Evolutionary conservation across 2,797 vertebrate species (phyloP), one percentile per base, ranked within the genome.

Genomic region (Chloroceryle amazona): DNA sequence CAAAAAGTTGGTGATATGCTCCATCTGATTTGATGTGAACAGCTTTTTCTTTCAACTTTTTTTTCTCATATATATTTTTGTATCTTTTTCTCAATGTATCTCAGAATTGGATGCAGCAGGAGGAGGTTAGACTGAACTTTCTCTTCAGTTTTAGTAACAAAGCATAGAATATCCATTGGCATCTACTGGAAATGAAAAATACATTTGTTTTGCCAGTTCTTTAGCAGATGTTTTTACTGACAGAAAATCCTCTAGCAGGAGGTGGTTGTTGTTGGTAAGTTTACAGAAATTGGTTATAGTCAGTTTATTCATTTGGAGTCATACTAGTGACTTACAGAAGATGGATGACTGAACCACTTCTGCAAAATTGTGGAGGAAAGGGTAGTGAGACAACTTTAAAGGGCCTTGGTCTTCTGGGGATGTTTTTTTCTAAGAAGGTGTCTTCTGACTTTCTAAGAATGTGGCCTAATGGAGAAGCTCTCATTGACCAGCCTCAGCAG

Each of bases 341-440:
- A 28, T 31, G 26, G 29, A 20, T 28, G 28, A 39, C 31, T 28
- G 51, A 88, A 49, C 22, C 8, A 21, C 39, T 74, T 82, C 9
- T 68, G 44, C 28, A 29, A 12, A 39, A 75, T 26, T 62, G 20
- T 42, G 29, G 13, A 68, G n/a, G 46, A 63, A 51, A 52, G 22
- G 7, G 15, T 9, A 42, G 11, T 1, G 7, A 52, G 62, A 54
- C 22, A 86, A 10, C 42, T 79, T 66, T 22, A 47, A 55, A 72
- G 33, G 31, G 12, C 25, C 0, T 0, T 25, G 23, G 7, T 42
- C 17, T 71, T 44, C 44, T 41, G 22, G 72, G 41, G 26, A 4
- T 68, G 10, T 29, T 67, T 83, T 49, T 55, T 55, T 13, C 55
- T 65, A 63, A 26, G 44, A 35, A 23, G 39, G 19, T 6, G 15